phyloP scores from a whole-genome alignment of 2,888 invertebrate genomes.

The Amphipoea oculea region DNA sequence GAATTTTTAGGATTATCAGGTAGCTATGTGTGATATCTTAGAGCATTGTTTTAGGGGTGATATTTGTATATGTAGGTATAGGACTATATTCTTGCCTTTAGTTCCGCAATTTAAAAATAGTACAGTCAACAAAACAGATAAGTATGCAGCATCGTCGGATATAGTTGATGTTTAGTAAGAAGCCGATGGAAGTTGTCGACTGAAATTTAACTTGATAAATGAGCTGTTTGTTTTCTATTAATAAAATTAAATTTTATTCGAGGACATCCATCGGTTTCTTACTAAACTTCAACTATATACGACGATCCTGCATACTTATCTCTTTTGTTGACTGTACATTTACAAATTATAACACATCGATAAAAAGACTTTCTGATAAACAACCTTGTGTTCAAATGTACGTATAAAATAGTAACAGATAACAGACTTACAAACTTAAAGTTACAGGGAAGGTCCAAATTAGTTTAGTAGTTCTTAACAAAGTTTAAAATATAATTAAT shows the following conservation, averaged over 20 bases:
- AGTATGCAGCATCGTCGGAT: too few species aligned
- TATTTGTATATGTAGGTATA: not conserved
- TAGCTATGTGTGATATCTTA: not conserved
- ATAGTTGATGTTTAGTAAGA: too few species aligned
- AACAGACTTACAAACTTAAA: not conserved
- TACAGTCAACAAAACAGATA: too few species aligned
- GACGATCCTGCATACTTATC: too few species aligned
- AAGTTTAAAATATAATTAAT: not conserved
- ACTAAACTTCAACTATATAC: too few species aligned
- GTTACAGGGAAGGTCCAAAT: not conserved
- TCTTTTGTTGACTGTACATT: not conserved
- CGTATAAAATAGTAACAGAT: too few species aligned
- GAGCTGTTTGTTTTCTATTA: too few species aligned
- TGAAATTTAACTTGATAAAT: too few species aligned
- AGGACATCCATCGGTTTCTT: too few species aligned
- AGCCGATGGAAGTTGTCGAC: too few species aligned
- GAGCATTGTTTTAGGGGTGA: not conserved
- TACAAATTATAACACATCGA: not conserved
- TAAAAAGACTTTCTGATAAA: not conserved
- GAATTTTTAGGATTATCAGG: not conserved
- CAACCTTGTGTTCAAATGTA: not conserved
- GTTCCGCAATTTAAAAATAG: not conserved
- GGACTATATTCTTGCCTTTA: not conserved
- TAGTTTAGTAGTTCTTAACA: not conserved
- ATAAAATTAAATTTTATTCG: too few species aligned